phyloP scores from a whole-genome alignment of 2,113 vertebrate genomes.

The Sylvietta virens region DNA sequence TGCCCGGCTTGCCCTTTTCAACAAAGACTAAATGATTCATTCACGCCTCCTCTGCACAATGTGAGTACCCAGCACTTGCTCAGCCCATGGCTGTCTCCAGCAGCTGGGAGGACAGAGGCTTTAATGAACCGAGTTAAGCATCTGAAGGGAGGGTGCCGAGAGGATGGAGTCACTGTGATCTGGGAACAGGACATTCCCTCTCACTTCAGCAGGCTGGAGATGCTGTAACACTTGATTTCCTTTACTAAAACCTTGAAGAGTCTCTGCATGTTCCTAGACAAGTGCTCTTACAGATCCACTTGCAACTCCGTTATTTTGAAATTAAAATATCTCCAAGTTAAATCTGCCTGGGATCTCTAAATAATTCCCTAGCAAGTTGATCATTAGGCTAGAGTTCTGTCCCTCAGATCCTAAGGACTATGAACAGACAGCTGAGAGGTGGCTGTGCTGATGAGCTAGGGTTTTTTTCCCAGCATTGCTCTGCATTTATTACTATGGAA shows the following conservation, averaged over 20 bases:
- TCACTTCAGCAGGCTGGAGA: not conserved
- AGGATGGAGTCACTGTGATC: not conserved
- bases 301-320: not conserved
- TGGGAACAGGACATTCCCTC: not conserved
- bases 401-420: not conserved
- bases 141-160: not conserved
- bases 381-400: not conserved
- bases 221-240: not conserved
- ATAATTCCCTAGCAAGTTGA: not conserved
- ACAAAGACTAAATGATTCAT: not conserved
- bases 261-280: not conserved
- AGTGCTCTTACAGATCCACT: not conserved
- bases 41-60: not conserved
- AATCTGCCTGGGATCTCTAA: not conserved
- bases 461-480: not conserved
- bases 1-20: not conserved
- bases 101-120: not conserved
- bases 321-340: not conserved
- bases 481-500: not conserved
- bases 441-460: not conserved
- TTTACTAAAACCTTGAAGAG: not conserved
- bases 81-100: not conserved
- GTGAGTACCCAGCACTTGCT: not conserved
- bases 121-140: not conserved
- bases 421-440: not conserved